These are phyloP conservation scores for Myrmecobius fasciatus DNA, from an alignment of 2,113 vertebrate species.

Conservation along the genomic window DNA sequence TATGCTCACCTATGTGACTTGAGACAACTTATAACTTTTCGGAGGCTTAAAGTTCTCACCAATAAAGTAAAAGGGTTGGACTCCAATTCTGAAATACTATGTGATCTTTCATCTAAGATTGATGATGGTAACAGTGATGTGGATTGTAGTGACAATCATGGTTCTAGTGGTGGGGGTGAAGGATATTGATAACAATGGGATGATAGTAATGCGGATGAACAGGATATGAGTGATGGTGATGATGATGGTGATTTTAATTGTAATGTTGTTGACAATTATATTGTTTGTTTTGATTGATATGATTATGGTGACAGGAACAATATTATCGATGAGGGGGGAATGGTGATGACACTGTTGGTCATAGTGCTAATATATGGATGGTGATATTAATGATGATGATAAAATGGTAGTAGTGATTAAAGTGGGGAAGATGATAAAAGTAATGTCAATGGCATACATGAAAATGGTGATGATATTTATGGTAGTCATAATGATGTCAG, in stretches of 20 bases:
- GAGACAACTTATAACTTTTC: neutral
- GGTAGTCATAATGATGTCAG: neutral
- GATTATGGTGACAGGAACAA: too few species aligned
- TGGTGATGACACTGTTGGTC: neutral
- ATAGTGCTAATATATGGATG: neutral
- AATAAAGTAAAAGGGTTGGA: neutral
- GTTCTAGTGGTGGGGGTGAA: too few species aligned
- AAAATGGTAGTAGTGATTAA: neutral
- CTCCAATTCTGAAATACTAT: neutral
- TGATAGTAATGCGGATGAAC: too few species aligned
- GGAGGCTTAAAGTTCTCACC: neutral
- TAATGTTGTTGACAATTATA: neutral
- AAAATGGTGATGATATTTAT: neutral
- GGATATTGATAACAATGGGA: neutral
- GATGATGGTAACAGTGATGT: neutral
- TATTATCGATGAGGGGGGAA: neutral
- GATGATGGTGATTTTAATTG: neutral
- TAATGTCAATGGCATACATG: accelerated
- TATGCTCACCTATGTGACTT: neutral
- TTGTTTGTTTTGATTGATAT: too few species aligned
- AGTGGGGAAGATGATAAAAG: neutral
- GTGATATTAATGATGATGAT: neutral
- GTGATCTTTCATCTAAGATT: neutral
- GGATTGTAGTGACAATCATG: neutral
- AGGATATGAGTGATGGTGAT: too few species aligned